These are phyloP conservation scores for Nebria ingens DNA, from an alignment of 1,140 invertebrate species.

Conservation along the genomic window DNA sequence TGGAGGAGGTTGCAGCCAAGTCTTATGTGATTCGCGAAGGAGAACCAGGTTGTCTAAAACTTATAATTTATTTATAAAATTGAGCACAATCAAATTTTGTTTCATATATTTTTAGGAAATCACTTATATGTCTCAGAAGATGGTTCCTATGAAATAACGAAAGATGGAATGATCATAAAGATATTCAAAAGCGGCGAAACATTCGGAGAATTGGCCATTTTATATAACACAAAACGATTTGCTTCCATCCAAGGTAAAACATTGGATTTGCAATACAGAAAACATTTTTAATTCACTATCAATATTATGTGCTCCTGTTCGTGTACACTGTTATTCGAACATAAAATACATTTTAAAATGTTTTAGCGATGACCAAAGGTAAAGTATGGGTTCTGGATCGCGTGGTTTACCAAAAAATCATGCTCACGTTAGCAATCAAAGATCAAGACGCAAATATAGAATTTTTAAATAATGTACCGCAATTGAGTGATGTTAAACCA, in stretches of 20 bases:
- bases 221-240: conserved; percentile 86
- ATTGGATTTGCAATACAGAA: no score
- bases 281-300: no score
- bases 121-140: conserved; percentile 73
- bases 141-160: conserved; percentile 79
- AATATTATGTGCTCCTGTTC: not conserved
- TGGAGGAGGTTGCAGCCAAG: conserved; percentile 59
- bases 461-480: conserved; percentile 76
- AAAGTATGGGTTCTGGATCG: conserved; percentile 83
- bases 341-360: conserved; percentile 13
- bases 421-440: conserved; percentile 69
- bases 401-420: conserved; percentile 77
- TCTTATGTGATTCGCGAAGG: conserved; percentile 82
- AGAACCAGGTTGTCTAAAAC: conserved; percentile 46
- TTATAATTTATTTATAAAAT: not conserved
- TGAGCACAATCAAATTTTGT: not conserved
- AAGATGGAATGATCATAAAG: conserved; percentile 59
- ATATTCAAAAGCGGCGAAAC: conserved; percentile 77
- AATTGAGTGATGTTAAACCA: conserved; percentile 69
- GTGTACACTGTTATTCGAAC: not conserved
- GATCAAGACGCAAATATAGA: conserved; percentile 72
- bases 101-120: conserved; percentile 40
- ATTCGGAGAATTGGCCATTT: conserved; percentile 87
- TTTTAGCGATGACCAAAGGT: conserved; percentile 62
- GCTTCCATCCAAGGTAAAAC: conserved; percentile 73